Percentiles rank a stretch among this genome's conserved stretches.
phyloP scores from a whole-genome alignment of 2,888 invertebrate species.

The Polydrusus pterygomalis region DNA sequence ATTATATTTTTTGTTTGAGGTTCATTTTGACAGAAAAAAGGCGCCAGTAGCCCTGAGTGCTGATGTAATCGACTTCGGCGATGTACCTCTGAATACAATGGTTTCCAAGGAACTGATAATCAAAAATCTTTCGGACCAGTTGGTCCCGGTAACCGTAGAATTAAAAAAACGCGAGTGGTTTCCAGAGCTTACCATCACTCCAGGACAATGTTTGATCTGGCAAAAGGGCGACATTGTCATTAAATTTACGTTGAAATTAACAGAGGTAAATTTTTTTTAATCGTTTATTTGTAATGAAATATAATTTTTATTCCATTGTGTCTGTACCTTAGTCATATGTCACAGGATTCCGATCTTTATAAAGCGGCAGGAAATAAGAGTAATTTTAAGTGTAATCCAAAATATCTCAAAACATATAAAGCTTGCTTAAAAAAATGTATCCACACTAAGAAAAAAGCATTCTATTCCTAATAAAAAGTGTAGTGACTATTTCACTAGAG shows the following conservation, averaged over 20 bases:
- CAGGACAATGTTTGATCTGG: conserved; percentile 59
- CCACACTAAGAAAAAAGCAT: too few species aligned
- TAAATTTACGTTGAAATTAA: conserved; percentile 58
- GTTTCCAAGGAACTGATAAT: conserved; percentile 58
- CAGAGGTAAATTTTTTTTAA: conserved; percentile 29
- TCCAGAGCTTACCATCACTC: conserved; percentile 60
- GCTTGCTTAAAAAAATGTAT: too few species aligned
- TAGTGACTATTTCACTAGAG: too few species aligned
- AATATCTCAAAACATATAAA: too few species aligned
- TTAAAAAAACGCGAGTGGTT: conserved; percentile 44
- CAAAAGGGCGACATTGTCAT: conserved; percentile 60
- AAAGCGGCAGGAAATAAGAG: too few species aligned
- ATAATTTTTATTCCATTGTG: too few species aligned
- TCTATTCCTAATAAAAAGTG: too few species aligned
- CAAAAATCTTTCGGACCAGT: conserved; percentile 59
- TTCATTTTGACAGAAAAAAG: conserved; percentile 51
- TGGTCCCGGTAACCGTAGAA: conserved; percentile 56
- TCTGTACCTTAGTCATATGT: too few species aligned
- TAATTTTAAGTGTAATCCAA: too few species aligned
- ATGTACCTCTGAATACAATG: conserved; percentile 69
- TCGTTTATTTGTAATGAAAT: too few species aligned
- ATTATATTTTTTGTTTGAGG: conserved; percentile 31
- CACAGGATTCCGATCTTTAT: too few species aligned
- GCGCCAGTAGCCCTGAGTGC: conserved; percentile 55
- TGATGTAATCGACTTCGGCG: conserved; percentile 61